A percentile compares a stretch with the other conserved stretches of the same genome.
Evolutionary conservation across 1,140 invertebrate genomes (phyloP).

Genomic region (Achatina immaculata): DNA sequence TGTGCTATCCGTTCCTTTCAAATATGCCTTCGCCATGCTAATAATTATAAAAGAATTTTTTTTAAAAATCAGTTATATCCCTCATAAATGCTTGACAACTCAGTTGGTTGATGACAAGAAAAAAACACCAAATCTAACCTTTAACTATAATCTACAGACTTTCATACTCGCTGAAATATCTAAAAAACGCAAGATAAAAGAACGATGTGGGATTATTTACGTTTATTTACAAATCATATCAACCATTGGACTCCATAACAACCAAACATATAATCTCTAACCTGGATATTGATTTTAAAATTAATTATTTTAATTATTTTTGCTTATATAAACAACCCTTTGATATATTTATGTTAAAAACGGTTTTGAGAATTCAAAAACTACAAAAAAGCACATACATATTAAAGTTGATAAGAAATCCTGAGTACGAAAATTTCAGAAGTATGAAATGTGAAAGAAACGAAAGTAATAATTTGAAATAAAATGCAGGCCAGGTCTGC

Average conservation of each 20-base stretch:
- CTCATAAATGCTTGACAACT: too few species aligned
- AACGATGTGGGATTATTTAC: neutral
- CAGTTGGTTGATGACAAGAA: neutral
- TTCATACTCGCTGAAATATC: too few species aligned
- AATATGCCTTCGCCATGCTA: constrained; percentile 62
- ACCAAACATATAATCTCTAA: constrained; percentile 37
- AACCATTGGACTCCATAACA: constrained; percentile 28
- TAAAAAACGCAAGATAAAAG: neutral
- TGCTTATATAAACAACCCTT: too few species aligned
- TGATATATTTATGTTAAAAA: too few species aligned
- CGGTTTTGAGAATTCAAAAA: too few species aligned
- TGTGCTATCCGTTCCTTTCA: constrained; percentile 64
- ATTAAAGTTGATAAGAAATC: too few species aligned
- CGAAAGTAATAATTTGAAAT: too few species aligned
- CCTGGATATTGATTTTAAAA: constrained; percentile 24
- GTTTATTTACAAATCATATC: constrained; percentile 12
- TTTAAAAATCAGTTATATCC: neutral
- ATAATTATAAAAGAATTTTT: neutral
- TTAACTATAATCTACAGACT: neutral
- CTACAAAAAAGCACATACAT: too few species aligned
- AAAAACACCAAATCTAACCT: too few species aligned
- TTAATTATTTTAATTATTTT: neutral
- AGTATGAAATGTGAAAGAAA: too few species aligned
- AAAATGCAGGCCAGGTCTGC: too few species aligned
- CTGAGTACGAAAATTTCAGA: too few species aligned